phyloP scores from a whole-genome alignment of 64 coral and sea anemone species.

The Anthopleura sola region DNA sequence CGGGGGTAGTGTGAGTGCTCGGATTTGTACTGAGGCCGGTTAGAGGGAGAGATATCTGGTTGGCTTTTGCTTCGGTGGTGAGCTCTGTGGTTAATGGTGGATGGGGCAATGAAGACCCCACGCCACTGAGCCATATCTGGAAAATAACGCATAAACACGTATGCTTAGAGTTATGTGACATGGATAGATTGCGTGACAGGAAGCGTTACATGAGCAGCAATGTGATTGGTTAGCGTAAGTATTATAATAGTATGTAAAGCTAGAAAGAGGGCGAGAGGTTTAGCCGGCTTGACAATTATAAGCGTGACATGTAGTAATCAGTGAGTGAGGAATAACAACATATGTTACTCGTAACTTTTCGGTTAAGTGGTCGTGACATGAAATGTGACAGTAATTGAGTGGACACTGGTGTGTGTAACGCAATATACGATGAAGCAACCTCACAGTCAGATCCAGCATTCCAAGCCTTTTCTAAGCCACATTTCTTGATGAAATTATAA shows the following conservation, averaged over 20 bases:
- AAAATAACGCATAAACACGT: constrained; percentile 33
- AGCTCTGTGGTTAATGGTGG: constrained; percentile 21
- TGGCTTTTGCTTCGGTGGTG: constrained; percentile 28
- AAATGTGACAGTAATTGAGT: not conserved
- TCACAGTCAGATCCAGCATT: not conserved
- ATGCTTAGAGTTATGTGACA: constrained; percentile 20
- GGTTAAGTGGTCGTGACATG: not conserved
- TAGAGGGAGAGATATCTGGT: constrained; percentile 7
- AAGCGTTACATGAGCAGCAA: not conserved
- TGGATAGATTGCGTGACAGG: not conserved
- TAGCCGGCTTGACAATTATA: not conserved
- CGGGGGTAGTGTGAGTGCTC: not conserved
- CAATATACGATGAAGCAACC: not conserved
- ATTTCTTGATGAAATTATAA: not conserved
- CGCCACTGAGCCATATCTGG: constrained; percentile 24
- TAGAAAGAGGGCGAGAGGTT: not conserved
- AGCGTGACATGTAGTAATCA: not conserved
- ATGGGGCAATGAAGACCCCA: constrained; percentile 33
- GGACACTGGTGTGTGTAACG: not conserved
- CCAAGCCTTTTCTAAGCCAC: not conserved
- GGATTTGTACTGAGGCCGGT: not conserved
- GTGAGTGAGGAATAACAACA: not conserved
- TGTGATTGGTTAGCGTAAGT: not conserved
- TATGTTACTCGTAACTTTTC: not conserved
- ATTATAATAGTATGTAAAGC: not conserved